These are phyloP conservation scores for Brachylomia viminalis DNA, from an alignment of 2,888 invertebrate species.

Conservation along the genomic window DNA sequence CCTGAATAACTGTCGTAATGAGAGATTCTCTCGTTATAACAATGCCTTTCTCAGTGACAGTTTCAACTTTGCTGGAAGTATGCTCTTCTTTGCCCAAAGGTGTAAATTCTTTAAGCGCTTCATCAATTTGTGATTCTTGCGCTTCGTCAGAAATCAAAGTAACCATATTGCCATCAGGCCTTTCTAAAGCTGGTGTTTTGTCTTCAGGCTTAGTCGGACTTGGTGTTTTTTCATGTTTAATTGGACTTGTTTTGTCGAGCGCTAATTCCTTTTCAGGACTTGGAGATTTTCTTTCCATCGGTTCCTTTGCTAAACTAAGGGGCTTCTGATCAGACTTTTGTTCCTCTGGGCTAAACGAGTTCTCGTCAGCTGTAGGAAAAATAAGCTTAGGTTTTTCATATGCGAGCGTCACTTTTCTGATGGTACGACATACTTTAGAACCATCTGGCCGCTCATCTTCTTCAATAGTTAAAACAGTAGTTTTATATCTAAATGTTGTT, in stretches of 20 bases:
- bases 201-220: slow-evolving; percentile 1
- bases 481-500: slow-evolving; percentile 58
- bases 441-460: slow-evolving; percentile 62
- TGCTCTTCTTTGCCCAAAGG: slow-evolving; percentile 38
- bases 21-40: slow-evolving; percentile 28
- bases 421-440: slow-evolving; percentile 45
- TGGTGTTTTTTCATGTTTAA: background rate
- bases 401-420: slow-evolving; percentile 55
- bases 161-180: slow-evolving; percentile 12
- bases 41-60: slow-evolving; percentile 29
- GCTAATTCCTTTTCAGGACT: slow-evolving; percentile 15
- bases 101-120: slow-evolving; percentile 36
- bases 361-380: slow-evolving; percentile 41
- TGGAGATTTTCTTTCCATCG: slow-evolving; percentile 29
- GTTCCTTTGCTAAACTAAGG: slow-evolving; percentile 12
- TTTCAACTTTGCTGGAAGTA: slow-evolving; percentile 19
- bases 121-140: slow-evolving; percentile 30
- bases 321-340: background rate
- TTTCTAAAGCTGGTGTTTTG: background rate
- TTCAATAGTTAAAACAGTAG: slow-evolving; percentile 61
- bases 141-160: slow-evolving; percentile 41
- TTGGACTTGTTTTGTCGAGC: background rate
- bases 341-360: slow-evolving; percentile 78
- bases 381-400: slow-evolving; percentile 54
- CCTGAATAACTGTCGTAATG: slow-evolving; percentile 49